Evolutionary conservation across 1,140 invertebrate genomes (phyloP), one percentile per base, ranked within the genome.

Genomic region (Pseudomyrmex concolor): DNA sequence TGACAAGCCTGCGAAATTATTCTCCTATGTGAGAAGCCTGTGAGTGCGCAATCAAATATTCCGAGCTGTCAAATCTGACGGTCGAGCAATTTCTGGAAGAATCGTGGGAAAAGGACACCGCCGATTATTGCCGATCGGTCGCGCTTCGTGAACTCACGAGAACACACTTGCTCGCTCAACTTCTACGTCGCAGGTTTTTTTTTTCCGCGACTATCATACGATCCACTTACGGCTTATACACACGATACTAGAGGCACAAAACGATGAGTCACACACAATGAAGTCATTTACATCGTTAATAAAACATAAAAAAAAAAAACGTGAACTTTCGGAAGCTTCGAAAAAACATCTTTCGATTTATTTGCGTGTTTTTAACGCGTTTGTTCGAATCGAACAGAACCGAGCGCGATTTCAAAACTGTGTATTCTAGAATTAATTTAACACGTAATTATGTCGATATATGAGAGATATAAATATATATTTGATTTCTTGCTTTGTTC

Each of bases 251-350:
- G 5, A 76, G 57, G 17, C 84, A 51, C 51, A 60, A 85, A 64
- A 67, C 76, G 76, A 81, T 85, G 84, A 85, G 25, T 86, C 85
- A 86, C 10, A 64, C 48, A 59, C 34, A 72, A 66, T 81, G 60
- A 80, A 86, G 67, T 86, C 84, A 86, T 59, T 68, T 72, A 62
- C 15, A 70, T 43, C 43, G 84, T n/a, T 19, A 81, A 72, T 81
- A 82, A 86, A 86, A 81, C n/a, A n/a, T n/a, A n/a, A 60, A 76
- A 66, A 60, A 34, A 34, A 7, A 34, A 85, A 12, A 34, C 64
- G 19, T 50, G 55, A 17, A 82, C 84, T 86, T 86, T 85, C 84
- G 67, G 34, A 51, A 51, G 3, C 50, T 51, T 12, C 7, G 12
- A 86, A 85, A 86, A 54, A 85, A 54, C 64, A 34, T 50, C 66